phyloP scores from a whole-genome alignment of 1,140 invertebrate genomes.

The Mya arenaria region DNA sequence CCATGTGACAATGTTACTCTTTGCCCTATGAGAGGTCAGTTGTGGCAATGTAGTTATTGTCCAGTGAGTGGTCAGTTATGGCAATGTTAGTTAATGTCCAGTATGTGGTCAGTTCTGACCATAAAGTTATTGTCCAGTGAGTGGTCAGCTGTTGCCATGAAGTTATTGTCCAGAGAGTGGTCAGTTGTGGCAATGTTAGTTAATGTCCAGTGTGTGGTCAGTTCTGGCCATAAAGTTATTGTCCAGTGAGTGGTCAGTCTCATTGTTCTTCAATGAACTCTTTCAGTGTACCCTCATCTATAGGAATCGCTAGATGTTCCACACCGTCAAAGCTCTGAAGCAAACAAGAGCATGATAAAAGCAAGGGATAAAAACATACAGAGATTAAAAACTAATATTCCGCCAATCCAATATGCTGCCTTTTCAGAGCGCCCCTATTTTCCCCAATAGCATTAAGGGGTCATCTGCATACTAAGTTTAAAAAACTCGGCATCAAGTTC shows the following conservation, averaged over 20 bases:
- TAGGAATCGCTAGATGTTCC: conserved; percentile 91
- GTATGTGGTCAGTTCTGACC: not conserved
- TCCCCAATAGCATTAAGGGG: too few relatives aligned
- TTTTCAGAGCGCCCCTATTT: too few relatives aligned
- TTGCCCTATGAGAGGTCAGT: too few relatives aligned
- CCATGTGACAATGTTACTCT: too few relatives aligned
- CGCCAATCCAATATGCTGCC: too few relatives aligned
- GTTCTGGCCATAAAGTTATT: not conserved
- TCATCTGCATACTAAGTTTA: too few relatives aligned
- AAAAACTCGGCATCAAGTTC: too few relatives aligned
- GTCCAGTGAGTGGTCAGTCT: conserved; percentile 51
- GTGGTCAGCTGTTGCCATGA: not conserved
- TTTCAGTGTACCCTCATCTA: conserved; percentile 87
- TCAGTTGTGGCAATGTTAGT: not conserved
- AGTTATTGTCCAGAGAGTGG: too few relatives aligned
- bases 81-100: not conserved
- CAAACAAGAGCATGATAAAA: conserved; percentile 26
- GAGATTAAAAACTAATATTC: too few relatives aligned
- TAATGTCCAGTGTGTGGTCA: not conserved
- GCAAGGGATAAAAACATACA: too few relatives aligned
- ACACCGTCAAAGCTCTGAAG: conserved; percentile 87
- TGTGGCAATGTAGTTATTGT: too few relatives aligned
- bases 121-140: not conserved
- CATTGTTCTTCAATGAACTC: conserved; percentile 85
- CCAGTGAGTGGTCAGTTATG: not conserved